Percentiles rank a stretch among this genome's conserved stretches.
Conservation (phyloP, 1,140 invertebrate genomes). For the Diprion similis region DNA sequence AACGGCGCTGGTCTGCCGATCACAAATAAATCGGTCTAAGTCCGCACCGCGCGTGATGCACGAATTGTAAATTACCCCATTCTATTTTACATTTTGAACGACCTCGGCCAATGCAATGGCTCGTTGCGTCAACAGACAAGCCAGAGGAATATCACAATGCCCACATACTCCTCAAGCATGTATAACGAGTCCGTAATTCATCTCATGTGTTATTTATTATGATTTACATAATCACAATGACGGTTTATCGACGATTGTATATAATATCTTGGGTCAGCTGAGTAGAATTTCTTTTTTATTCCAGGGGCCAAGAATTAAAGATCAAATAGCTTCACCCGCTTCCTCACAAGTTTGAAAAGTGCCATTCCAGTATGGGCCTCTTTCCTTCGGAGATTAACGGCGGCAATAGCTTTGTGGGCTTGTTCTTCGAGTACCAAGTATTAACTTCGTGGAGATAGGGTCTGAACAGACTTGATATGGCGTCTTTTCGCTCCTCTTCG, state of each 20-base stretch:
- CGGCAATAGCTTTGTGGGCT: not conserved
- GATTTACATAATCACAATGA: not conserved
- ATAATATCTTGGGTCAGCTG: not conserved
- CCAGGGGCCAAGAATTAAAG: not conserved
- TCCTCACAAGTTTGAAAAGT: not conserved
- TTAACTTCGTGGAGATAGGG: conserved; percentile 9
- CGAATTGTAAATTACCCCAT: no score
- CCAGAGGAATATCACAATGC: no score
- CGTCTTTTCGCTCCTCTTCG: not conserved
- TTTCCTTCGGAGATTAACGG: not conserved
- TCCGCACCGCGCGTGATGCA: no score
- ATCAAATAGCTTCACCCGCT: no score
- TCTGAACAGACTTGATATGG: not conserved
- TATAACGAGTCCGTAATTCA: not conserved
- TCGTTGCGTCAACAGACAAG: no score
- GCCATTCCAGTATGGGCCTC: not conserved
- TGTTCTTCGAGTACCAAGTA: conserved; percentile 2
- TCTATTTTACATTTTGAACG: no score
- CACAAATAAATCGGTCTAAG: no score
- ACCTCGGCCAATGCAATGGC: no score
- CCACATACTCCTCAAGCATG: no score
- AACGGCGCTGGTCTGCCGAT: no score
- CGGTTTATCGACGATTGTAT: not conserved
- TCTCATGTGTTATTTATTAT: not conserved
- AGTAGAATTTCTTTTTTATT: not conserved